Conservation (phyloP, 2,113 vertebrate genomes). For the Pycnonotus jocosus region DNA sequence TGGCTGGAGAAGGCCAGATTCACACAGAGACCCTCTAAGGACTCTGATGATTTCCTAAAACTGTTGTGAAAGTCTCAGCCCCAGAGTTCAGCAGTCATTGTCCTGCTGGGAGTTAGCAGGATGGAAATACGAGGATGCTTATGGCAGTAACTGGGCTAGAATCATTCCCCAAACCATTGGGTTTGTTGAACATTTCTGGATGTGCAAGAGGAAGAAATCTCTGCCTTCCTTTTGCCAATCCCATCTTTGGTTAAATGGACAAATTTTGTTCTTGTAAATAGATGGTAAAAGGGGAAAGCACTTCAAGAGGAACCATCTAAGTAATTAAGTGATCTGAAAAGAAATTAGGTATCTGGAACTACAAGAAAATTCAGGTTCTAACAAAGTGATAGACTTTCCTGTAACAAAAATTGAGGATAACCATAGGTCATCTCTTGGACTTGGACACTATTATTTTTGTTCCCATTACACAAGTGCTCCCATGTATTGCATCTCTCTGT, state of each 20-base stretch:
- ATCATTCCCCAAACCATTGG: neutral
- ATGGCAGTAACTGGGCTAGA: neutral
- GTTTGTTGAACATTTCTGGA: neutral
- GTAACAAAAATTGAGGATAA: neutral
- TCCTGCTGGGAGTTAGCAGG: neutral
- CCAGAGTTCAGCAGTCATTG: neutral
- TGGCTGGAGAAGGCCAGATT: neutral
- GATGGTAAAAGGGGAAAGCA: neutral
- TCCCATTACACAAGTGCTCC: neutral
- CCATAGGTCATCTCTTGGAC: neutral
- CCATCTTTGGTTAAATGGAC: neutral
- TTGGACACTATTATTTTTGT: neutral
- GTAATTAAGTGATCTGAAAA: neutral
- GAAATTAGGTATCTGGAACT: neutral
- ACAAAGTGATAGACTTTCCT: neutral
- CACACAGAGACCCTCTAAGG: neutral
- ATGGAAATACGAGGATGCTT: neutral
- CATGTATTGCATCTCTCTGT: accelerated
- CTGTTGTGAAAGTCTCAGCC: neutral
- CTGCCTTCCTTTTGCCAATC: neutral
- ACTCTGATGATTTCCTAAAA: neutral
- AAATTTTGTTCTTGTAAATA: neutral
- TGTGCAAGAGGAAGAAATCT: neutral
- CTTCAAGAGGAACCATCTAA: neutral
- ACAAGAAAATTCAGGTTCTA: neutral